Base-by-base conservation (phyloP, 2,797 vertebrate genomes). In the Lophotriccus pileatus region DNA sequence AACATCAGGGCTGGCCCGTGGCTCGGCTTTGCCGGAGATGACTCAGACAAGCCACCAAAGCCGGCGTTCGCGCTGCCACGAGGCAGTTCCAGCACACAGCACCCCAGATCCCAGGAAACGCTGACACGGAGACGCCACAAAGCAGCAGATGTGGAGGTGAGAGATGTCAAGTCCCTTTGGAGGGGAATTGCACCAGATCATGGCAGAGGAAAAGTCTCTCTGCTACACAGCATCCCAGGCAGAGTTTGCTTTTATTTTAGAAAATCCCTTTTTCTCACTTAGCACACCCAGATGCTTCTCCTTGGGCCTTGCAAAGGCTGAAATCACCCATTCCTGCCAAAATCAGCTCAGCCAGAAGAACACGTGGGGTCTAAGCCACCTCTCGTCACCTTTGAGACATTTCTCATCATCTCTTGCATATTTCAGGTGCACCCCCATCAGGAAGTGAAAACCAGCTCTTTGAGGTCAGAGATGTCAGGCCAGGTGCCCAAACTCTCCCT, bases 41-140 rank as follows among this genome's bases (percentile, higher is more conserved):
- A 77, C 79, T 74, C 90, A 39, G 64, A 34, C 21, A 19, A 89
- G 77, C 52, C 90, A 86, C 81, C 62, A 3, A 73, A 73, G 3
- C n/a, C 78, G 6, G 16, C 1, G 36, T 32, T 28, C 36, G 7
- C 1, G 3, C 44, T 49, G 82, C 63, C 3, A 3, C 2, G 2
- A 66, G 63, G 52, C 0, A 46, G 0, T 43, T 69, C 2, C 0
- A 1, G 84, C 47, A 53, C 23, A 3, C 36, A 16, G 0, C 8
- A 3, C 27, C 74, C 23, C 14, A 25, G 58, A 75, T 60, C 80
- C 90, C 18, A 12, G 73, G 50, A 37, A 91, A 58, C 0, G 7
- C 1, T 15, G 34, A 22, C 59, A 22, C 6, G 1, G 17, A 55
- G 53, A 36, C 3, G 25, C 4, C 12, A 13, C 82, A 17, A 59